phyloP scores from a whole-genome alignment of 2,113 vertebrate genomes.

The Salminus brasiliensis region DNA sequence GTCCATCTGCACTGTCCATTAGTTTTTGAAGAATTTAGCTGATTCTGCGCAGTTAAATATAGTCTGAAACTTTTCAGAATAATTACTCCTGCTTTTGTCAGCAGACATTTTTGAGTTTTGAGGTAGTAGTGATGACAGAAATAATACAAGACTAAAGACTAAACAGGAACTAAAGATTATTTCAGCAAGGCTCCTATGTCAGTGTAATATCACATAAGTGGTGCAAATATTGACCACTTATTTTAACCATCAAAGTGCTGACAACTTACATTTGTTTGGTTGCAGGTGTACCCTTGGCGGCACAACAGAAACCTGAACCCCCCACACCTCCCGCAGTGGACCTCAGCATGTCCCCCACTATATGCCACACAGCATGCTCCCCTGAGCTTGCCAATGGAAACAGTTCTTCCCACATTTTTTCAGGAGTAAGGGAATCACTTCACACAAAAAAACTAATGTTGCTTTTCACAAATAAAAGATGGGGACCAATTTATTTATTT shows the following conservation, averaged over 20 bases:
- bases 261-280: neutral
- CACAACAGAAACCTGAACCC: slow-evolving; percentile 79
- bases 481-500: neutral
- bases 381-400: slow-evolving; percentile 83
- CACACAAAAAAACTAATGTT: neutral
- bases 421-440: slow-evolving; percentile 76
- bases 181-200: too few relatives aligned
- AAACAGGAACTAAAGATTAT: too few relatives aligned
- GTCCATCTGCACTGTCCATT: too few relatives aligned
- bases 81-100: too few relatives aligned
- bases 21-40: too few relatives aligned
- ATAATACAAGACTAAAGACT: too few relatives aligned
- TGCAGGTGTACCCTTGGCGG: slow-evolving; percentile 74
- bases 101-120: too few relatives aligned
- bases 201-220: too few relatives aligned
- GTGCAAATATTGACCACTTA: too few relatives aligned
- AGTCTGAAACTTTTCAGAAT: too few relatives aligned
- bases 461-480: neutral
- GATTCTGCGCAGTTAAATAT: too few relatives aligned
- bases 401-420: slow-evolving; percentile 68
- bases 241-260: neutral
- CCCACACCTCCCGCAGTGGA: slow-evolving; percentile 85
- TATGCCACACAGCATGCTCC: slow-evolving; percentile 81
- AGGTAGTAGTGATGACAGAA: too few relatives aligned
- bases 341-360: slow-evolving; percentile 88